Conservation (phyloP, 2,888 invertebrate genomes). For the Sesamia inferens region DNA sequence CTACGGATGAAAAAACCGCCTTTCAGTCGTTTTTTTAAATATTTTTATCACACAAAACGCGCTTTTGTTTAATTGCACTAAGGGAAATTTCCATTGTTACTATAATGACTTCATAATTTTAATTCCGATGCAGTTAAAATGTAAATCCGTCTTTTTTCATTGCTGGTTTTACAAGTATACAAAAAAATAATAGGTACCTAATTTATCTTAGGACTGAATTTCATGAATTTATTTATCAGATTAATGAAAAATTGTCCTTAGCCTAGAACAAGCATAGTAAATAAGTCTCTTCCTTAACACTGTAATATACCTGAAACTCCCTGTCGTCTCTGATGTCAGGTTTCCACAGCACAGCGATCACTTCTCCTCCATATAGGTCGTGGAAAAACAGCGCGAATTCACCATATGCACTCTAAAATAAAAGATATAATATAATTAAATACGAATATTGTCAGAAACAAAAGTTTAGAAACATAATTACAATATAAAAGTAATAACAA, state of each 20-base stretch:
- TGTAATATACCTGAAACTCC: constrained; percentile 92
- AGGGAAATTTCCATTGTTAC: no score
- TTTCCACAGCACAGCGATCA: constrained; percentile 96
- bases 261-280: background rate
- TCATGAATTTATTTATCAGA: background rate
- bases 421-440: background rate
- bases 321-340: constrained; percentile 91
- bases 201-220: no score
- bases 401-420: constrained; percentile 91
- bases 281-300: background rate
- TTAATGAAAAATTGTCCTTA: background rate
- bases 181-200: no score
- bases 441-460: background rate
- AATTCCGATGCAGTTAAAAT: background rate
- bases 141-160: background rate
- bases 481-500: background rate
- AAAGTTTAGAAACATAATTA: background rate
- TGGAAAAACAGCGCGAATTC: constrained; percentile 97
- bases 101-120: background rate
- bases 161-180: background rate
- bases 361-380: constrained; percentile 95
- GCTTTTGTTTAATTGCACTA: background rate
- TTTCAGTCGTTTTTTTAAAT: no score
- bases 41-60: background rate
- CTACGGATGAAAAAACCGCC: no score